Evolutionary conservation across 2,888 invertebrate species (phyloP).

Genomic region (Hedychridium roseum): DNA sequence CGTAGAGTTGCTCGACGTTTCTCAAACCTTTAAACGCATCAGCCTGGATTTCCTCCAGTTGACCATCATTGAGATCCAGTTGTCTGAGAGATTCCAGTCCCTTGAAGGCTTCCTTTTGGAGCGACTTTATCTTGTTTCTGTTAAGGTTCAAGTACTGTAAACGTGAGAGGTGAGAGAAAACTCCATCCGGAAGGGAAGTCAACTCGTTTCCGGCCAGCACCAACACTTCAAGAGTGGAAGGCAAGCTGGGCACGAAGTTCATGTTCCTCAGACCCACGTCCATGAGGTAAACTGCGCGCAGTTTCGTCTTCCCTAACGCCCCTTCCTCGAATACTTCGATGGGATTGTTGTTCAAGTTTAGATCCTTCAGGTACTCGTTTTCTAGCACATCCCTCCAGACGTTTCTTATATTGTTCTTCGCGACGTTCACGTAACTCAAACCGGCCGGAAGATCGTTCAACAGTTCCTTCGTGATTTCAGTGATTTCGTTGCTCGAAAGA

Average conservation of each 20-base stretch:
- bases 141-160: conserved; percentile 33
- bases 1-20: conserved; percentile 26
- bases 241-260: conserved; percentile 37
- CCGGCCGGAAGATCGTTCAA: conserved; percentile 44
- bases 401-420: conserved; percentile 31
- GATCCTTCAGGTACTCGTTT: conserved; percentile 49
- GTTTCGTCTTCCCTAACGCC: conserved; percentile 57
- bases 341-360: conserved; percentile 57
- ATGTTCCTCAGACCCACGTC: conserved; percentile 35
- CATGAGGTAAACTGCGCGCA: conserved; percentile 31
- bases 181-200: conserved; percentile 24
- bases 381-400: conserved; percentile 39
- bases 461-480: conserved; percentile 38
- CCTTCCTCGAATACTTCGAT: conserved; percentile 56
- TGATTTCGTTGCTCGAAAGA: conserved; percentile 39
- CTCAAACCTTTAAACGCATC: conserved; percentile 50
- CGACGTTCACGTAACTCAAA: conserved; percentile 33
- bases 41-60: conserved; percentile 54
- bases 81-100: conserved; percentile 47
- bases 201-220: conserved; percentile 32
- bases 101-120: conserved; percentile 32
- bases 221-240: conserved; percentile 32
- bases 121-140: conserved; percentile 31
- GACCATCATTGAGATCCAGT: too few species aligned
- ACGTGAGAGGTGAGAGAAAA: conserved; percentile 25